phyloP scores from a whole-genome alignment of 2,797 vertebrate species.

The Dendrocincla tyrannina region DNA sequence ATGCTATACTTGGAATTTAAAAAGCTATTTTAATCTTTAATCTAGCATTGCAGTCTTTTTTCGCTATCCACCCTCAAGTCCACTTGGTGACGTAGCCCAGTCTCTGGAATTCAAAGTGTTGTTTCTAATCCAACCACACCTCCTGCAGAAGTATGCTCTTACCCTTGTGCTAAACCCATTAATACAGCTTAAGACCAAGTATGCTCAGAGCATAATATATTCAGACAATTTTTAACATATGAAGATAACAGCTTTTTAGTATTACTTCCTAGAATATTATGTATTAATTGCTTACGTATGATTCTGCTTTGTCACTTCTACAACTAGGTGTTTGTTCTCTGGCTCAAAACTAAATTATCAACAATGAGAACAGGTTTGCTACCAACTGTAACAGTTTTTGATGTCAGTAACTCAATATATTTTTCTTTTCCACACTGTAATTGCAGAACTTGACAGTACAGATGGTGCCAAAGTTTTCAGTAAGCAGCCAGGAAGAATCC shows the following conservation, averaged over 20 bases:
- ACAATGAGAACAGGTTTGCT: not conserved
- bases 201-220: not conserved
- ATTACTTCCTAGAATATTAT: not conserved
- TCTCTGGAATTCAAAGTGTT: not conserved
- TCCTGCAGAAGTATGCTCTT: not conserved
- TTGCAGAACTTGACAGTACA: slow-evolving; percentile 93
- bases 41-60: not conserved
- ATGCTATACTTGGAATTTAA: not conserved
- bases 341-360: not conserved
- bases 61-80: not conserved
- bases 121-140: not conserved
- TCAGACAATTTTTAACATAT: not conserved
- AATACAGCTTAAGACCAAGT: not conserved
- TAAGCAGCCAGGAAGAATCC: slow-evolving; percentile 94
- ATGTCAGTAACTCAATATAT: not conserved
- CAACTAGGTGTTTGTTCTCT: not conserved
- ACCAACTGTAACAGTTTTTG: not conserved
- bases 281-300: not conserved
- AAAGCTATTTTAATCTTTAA: not conserved
- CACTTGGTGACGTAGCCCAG: not conserved
- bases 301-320: not conserved
- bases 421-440: not conserved
- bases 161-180: not conserved
- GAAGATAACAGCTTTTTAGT: not conserved
- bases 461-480: slow-evolving; percentile 98